Base-by-base conservation (phyloP, 2,113 vertebrate species). In the Miniopterus natalensis region DNA sequence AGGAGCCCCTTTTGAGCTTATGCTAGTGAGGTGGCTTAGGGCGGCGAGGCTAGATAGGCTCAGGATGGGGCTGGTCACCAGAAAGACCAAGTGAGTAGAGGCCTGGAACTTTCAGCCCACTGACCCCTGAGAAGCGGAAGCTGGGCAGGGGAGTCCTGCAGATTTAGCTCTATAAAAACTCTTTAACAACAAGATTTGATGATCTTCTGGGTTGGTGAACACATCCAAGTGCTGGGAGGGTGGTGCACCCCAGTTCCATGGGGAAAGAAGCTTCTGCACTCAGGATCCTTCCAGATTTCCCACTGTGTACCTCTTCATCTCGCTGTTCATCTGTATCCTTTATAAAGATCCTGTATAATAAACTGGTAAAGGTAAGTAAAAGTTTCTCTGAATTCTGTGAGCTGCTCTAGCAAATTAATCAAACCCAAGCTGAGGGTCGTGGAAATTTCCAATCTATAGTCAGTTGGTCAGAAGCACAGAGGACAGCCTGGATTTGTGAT, bases 331-430 rank as follows among this genome's bases (percentile, higher is more conserved):
- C 55, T 51, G 17, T 42, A 51, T 61, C 8, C 57, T 45, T 45
- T 65, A 17, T 45, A 53, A 66, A 51, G 36, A 51, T 73, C 8
- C 57, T 45, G n/a, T 65, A 17, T 45, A 53, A 66, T 45, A 75
- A 84, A 66, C 57, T n/a, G 20, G 36, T 92, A n/a, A 55, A 53
- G 25, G 9, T 92, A 84, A n/a, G 27, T 65, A 25, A 84, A 42
- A n/a, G 57, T 71, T 81, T 47, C 63, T 59, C 42, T 71, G 63
- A 47, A 40, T 51, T 51, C 49, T 51, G 49, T 51, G 49, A 51
- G 8, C 36, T 75, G 27, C 49, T 75, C 57, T 84, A 92, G 36
- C 18, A 92, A 84, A 84, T 74, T 81, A 91, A 92, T 92, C 47
- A 74, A 92, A 45, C 71, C 57, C 51, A 40, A 92, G 36, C 2